Conservation (phyloP, 2,888 invertebrate genomes). For the Phorcus lineatus region DNA sequence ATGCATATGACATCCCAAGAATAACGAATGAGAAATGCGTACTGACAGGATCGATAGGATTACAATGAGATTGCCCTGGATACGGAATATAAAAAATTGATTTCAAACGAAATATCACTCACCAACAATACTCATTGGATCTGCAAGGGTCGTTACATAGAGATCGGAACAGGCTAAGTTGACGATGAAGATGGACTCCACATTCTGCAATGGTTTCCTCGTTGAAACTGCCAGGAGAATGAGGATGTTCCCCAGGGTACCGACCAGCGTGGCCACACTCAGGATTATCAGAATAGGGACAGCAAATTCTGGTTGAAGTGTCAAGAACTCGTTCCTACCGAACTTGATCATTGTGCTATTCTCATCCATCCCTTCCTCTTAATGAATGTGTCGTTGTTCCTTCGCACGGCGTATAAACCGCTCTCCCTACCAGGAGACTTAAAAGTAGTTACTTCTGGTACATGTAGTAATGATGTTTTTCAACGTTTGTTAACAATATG, state of each 20-base stretch:
- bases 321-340: constrained; percentile 38
- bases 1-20: too few species aligned
- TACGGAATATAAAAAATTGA: too few species aligned
- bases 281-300: constrained; percentile 37
- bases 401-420: too few species aligned
- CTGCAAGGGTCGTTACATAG: constrained; percentile 54
- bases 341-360: background rate
- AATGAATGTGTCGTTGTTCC: too few species aligned
- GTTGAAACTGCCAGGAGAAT: constrained; percentile 41
- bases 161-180: constrained; percentile 59
- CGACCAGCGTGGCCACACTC: constrained; percentile 37
- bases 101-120: constrained; percentile 21
- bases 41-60: too few species aligned
- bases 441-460: too few species aligned
- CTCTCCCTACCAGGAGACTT: too few species aligned
- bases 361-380: background rate
- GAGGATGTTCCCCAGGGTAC: constrained; percentile 47
- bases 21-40: too few species aligned
- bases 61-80: too few species aligned
- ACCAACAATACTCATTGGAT: constrained; percentile 61
- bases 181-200: constrained; percentile 52
- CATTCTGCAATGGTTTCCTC: constrained; percentile 29
- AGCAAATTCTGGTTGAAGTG: constrained; percentile 33
- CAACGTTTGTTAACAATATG: too few species aligned
- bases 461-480: too few species aligned